Evolutionary conservation across 2,797 vertebrate species (phyloP), one percentile per base, ranked within the genome.

Genomic region (Sebastes kiyomatsui): DNA sequence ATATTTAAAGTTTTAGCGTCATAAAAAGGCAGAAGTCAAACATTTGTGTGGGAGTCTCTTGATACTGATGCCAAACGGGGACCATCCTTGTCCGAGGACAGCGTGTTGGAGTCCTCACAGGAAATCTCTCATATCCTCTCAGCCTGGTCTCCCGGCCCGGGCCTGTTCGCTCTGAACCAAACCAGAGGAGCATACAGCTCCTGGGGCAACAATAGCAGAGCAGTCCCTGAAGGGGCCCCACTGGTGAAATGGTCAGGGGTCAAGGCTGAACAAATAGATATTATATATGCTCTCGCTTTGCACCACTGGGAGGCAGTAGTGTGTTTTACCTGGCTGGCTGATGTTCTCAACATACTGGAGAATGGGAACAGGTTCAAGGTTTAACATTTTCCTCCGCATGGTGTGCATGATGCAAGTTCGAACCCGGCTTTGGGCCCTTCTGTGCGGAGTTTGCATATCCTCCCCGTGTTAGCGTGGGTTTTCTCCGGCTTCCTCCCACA

Each of bases 281-380:
- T 0, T 14, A 52, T 9, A 5, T 27, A 28, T 66, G 38, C 42
- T 69, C n/a, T 62, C 0, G 1, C 3, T 61, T 72, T 32, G 10
- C 14, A 69, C 91, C 93, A 90, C 90, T 67, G 12, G 92, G 90
- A 67, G 90, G 89, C 92, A 84, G 88, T 77, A 83, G 62, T 80
- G 87, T 38, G 55, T 86, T 90, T 83, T 11, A 38, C 55, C 72
- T 70, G 27, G 20, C 22, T 22, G 42, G 27, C 25, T 27, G 27
- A 54, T 23, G 55, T 18, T 49, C 14, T 38, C n/a, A 10, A 27
- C 4, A n/a, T 1, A 6, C 28, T 8, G 6, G 12, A 20, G 32
- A 68, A 12, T 2, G 14, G 25, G 20, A 59, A 61, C 7, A 18
- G 33, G 10, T 58, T 46, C 3, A 13, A 46, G 12, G 64, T 46